Evolutionary conservation across 2,888 invertebrate species (phyloP), one percentile per base, ranked within the genome.

Genomic region (Myopa tessellatipennis): DNA sequence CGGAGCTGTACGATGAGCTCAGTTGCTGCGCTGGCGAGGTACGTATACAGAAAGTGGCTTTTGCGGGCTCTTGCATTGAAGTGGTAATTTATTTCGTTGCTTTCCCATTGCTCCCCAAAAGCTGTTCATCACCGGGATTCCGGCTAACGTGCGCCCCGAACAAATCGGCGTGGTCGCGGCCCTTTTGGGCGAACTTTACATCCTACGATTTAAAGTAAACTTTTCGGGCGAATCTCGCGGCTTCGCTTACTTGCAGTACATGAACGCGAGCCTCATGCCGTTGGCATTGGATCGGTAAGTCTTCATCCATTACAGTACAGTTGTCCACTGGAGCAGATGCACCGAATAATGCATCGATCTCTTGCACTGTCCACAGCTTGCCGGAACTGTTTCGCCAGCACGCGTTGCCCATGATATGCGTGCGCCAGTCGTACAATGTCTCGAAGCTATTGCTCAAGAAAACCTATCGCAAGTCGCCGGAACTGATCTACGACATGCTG

Each of bases 171-270:
- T 78, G 4, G 75, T 86, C 38, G 85, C 84, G 7, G 45, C 81
- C 0, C 10, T 82, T 4, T 50, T 88, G 69, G 88, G 86, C 0
- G 84, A 86, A 12, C 63, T 88, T 0, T 88, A 84, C 63, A 67
- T 81, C 45, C 71, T 88, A 7, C 85, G 88, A 1, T 87, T 83
- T 58, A 88, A 87, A 78, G 82, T 88, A 0, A 82, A 85, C 68
- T 85, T 81, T 52, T 77, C 82, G 0, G 85, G 85, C 1, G 14
- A 55, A 0, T 83, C 84, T 1, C 85, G 88, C 1, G 86, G 86
- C 3, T 87, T 81, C 69, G 88, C 88, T 16, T 88, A 85, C 60
- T 73, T 88, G 74, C 88, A 88, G 74, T 88, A 85, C 38, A 63
- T 84, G 1, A 80, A 86, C 65, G 77, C 79, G 4, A 68, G 52